Conservation (phyloP, 2,888 invertebrate genomes). For the Phengaris alcon region DNA sequence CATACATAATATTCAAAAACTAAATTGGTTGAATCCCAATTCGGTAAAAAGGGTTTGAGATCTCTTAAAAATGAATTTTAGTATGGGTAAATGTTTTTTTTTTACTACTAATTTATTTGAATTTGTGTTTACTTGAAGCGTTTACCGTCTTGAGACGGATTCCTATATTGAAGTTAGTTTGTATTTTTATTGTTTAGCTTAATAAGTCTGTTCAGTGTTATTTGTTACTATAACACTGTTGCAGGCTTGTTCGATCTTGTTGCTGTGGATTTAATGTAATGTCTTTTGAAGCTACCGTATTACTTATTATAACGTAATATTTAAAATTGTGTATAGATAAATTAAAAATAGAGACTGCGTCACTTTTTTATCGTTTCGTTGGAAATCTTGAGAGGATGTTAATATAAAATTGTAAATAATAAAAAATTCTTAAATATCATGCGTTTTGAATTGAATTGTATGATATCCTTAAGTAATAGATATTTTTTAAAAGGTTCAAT, state of each 20-base stretch:
- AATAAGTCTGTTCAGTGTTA: constrained; percentile 4
- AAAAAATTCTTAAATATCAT: constrained; percentile 28
- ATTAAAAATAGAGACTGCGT: constrained; percentile 28
- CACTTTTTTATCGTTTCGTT: constrained; percentile 28
- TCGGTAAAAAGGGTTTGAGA: background rate
- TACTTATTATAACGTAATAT: too few species aligned
- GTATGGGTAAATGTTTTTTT: background rate
- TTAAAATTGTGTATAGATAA: constrained; percentile 30
- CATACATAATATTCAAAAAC: too few species aligned
- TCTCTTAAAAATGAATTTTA: background rate
- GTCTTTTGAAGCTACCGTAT: constrained; percentile 19
- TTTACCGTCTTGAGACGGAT: constrained; percentile 8
- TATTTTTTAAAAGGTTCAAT: too few species aligned
- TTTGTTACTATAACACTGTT: background rate
- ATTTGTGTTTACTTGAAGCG: constrained; percentile 3
- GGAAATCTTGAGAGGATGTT: constrained; percentile 29
- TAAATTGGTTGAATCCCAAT: background rate
- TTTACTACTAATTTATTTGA: constrained; percentile 12
- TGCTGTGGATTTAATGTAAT: background rate
- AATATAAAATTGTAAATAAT: constrained; percentile 31
- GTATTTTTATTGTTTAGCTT: constrained; percentile 7
- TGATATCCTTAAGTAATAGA: too few species aligned
- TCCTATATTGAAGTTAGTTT: constrained; percentile 24
- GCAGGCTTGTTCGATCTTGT: background rate
- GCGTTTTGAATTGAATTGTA: background rate